Base-by-base conservation (phyloP, 2,113 vertebrate species). In the Trematocara zebra region DNA sequence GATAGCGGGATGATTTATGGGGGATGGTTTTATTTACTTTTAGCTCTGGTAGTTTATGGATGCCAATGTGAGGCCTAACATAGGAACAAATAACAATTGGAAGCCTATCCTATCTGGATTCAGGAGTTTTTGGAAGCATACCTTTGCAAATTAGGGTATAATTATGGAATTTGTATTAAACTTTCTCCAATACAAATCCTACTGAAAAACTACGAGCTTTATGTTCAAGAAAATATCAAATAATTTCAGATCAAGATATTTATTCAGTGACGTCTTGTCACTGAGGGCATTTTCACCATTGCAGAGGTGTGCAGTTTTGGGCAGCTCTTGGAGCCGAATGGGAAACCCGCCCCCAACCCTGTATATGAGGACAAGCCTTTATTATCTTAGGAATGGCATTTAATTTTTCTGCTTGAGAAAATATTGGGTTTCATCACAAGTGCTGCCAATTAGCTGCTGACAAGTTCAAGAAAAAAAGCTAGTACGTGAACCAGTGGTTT, bases 141-240 rank as follows among this genome's bases (percentile, higher is more conserved):
- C 1, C 12, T 72, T 44, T 72, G 37, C 12, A 44, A 26, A 15
- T 42, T 42, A 42, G 12, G 0, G 1, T 3, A 44, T 17, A 44
- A 44, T 72, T 42, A 44, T 42, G 20, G n/a, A 44, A 26, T 44
- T 44, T 44, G 7, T 15, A 72, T 44, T 72, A 72, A 9, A 23
- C 11, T 12, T 17, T 44, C 67, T 47, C 67, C 14, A 47, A 72
- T 10, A 11, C 40, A 26, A 44, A 74, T 28, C 67, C 11, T 8
- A 42, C 35, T 69, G 7, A 4, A 69, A 74, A 74, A 28, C 20
- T 74, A 47, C 35, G n/a, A 69, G 35, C 35, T 15, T 72, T 26
- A 44, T 72, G 20, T 26, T 72, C 2, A 44, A 72, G 40, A 44
- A 74, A 74, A 47, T 74, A 74, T 74, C 2, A 47, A 18, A 47